Evolutionary conservation across 2,113 vertebrate genomes (phyloP).

Genomic region (Anarrhichthys ocellatus): DNA sequence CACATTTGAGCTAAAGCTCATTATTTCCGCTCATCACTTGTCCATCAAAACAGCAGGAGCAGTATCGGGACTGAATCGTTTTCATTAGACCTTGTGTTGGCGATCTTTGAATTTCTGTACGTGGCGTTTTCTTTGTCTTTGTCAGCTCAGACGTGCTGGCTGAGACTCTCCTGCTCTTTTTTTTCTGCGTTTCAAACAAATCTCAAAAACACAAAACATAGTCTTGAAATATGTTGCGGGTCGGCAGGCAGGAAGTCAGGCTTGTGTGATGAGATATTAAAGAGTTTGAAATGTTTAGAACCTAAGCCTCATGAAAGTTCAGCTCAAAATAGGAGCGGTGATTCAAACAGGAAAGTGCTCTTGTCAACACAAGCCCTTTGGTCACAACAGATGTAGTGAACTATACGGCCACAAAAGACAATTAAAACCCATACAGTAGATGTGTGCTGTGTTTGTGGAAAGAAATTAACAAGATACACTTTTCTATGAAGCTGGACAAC

Average conservation of each 20-base stretch:
- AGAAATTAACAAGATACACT: slow-evolving; percentile 3
- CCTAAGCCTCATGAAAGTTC: slow-evolving; percentile 58
- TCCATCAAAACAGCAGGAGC: slow-evolving; percentile 22
- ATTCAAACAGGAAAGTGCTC: slow-evolving; percentile 55
- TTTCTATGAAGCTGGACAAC: slow-evolving; percentile 8
- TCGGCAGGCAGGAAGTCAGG: slow-evolving; percentile 50
- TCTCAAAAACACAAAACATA: slow-evolving; percentile 37
- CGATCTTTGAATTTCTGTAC: slow-evolving; percentile 18
- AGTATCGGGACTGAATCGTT: neutral
- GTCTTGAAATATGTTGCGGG: slow-evolving; percentile 42
- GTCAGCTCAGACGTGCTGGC: slow-evolving; percentile 2
- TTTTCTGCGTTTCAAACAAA: slow-evolving; percentile 22
- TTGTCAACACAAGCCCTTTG: slow-evolving; percentile 51
- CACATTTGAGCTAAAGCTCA: neutral
- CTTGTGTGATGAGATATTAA: slow-evolving; percentile 50
- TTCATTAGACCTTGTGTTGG: slow-evolving; percentile 16
- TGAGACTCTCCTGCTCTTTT: neutral
- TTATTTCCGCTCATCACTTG: neutral
- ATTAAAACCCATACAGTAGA: slow-evolving; percentile 57
- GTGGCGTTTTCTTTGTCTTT: slow-evolving; percentile 4
- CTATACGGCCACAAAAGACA: slow-evolving; percentile 45
- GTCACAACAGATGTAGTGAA: slow-evolving; percentile 49
- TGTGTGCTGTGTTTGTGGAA: slow-evolving; percentile 28
- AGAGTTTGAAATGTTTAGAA: slow-evolving; percentile 42
- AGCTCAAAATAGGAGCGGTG: slow-evolving; percentile 60